These are phyloP conservation scores for Scyliorhinus canicula DNA, from an alignment of 2,797 vertebrate genomes.

Conservation along the genomic window DNA sequence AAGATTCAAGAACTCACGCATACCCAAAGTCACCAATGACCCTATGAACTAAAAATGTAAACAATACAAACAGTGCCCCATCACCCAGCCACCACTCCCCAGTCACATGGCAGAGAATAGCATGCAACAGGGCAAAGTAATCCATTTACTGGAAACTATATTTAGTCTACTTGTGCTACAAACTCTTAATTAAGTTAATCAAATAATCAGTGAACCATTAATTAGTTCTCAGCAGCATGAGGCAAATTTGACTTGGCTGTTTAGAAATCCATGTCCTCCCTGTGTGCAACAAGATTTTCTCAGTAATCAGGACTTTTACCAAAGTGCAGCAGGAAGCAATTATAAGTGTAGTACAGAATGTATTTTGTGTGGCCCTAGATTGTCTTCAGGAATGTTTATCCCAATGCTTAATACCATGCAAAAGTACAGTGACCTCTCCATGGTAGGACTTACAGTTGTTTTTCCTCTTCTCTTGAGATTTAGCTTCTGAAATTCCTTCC, in stretches of 20 bases:
- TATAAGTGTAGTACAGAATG: constrained; percentile 53
- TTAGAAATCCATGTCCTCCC: constrained; percentile 30
- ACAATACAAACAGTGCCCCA: background rate
- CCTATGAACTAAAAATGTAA: constrained; percentile 15
- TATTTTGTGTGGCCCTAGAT: constrained; percentile 55
- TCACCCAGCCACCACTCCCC: background rate
- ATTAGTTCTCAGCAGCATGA: constrained; percentile 11
- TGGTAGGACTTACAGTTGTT: background rate
- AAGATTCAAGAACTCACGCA: constrained; percentile 19
- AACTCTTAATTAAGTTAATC: constrained; percentile 30
- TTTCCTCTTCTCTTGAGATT: constrained; percentile 1
- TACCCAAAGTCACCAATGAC: background rate
- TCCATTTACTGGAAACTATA: constrained; percentile 7
- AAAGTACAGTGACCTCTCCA: constrained; percentile 21
- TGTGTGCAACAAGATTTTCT: constrained; percentile 42
- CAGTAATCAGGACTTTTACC: constrained; percentile 44
- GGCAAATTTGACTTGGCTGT: background rate
- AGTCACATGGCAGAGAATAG: background rate
- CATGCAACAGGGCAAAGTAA: background rate
- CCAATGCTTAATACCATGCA: constrained; percentile 42
- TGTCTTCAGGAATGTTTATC: constrained; percentile 55
- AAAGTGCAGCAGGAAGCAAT: constrained; percentile 53
- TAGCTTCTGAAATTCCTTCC: background rate
- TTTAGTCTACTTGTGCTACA: constrained; percentile 18
- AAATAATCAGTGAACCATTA: constrained; percentile 17